Conservation (phyloP, 2,888 invertebrate species). For the Ypsolopha scabrella region DNA sequence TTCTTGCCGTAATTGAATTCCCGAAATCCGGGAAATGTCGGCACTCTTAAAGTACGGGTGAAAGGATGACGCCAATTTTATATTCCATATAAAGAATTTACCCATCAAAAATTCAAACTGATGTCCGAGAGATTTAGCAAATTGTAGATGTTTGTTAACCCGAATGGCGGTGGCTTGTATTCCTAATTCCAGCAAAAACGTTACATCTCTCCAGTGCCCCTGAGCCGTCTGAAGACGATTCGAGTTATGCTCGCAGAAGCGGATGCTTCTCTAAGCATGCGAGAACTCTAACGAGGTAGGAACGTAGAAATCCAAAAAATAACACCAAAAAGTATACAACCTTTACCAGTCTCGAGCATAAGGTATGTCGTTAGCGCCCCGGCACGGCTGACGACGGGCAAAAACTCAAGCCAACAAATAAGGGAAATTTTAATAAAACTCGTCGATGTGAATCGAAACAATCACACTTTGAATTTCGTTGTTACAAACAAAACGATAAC, state of each 20-base stretch:
- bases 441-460: constrained; percentile 41
- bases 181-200: constrained; percentile 31
- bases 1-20: constrained; percentile 35
- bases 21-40: constrained; percentile 17
- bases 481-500: constrained; percentile 35
- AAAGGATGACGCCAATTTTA: constrained; percentile 16
- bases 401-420: constrained; percentile 31
- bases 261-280: constrained; percentile 7
- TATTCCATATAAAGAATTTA: too few relatives aligned
- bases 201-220: constrained; percentile 36
- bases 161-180: constrained; percentile 9
- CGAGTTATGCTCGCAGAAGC: constrained; percentile 18
- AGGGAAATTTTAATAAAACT: constrained; percentile 51
- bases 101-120: too few relatives aligned
- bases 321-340: constrained; percentile 19
- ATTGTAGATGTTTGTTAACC: constrained; percentile 13
- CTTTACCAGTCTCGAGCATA: constrained; percentile 12
- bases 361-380: constrained; percentile 22
- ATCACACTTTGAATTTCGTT: constrained; percentile 40
- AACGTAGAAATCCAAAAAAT: constrained; percentile 23
- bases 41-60: background rate
- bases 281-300: constrained; percentile 37
- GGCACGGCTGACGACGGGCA: constrained; percentile 17
- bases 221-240: constrained; percentile 39
- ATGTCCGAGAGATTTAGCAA: constrained; percentile 11